These are phyloP conservation scores for Hypomesus transpacificus DNA, from an alignment of 2,113 vertebrate genomes.

Conservation along the genomic window DNA sequence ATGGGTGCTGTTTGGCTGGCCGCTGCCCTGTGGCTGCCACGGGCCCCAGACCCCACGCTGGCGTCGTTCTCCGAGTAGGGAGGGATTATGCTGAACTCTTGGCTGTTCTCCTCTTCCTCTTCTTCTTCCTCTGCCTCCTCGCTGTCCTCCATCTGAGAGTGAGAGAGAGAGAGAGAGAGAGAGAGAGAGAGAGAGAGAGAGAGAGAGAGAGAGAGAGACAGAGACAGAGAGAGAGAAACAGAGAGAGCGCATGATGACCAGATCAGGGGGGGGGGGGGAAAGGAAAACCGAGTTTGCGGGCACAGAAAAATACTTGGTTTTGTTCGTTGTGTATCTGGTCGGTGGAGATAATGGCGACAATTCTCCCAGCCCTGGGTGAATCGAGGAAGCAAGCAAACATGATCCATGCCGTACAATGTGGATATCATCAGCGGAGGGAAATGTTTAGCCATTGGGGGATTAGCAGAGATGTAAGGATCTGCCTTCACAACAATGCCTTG, in stretches of 20 bases:
- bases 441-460: too few species aligned
- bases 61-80: constrained; percentile 68
- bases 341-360: not conserved
- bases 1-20: constrained; percentile 31
- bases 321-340: not conserved
- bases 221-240: too few species aligned
- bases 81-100: constrained; percentile 64
- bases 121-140: constrained; percentile 50
- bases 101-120: constrained; percentile 35
- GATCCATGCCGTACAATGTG: not conserved
- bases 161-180: not conserved
- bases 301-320: not conserved
- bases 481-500: not conserved
- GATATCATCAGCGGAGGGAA: too few species aligned
- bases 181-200: not conserved
- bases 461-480: too few species aligned
- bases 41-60: constrained; percentile 48
- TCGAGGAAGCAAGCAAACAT: not conserved
- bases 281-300: too few species aligned
- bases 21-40: constrained; percentile 52
- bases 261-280: too few species aligned
- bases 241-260: too few species aligned
- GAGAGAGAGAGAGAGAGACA: not conserved
- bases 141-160: constrained; percentile 60
- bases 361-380: too few species aligned